These are phyloP conservation scores for Mythimna ferrago DNA, from an alignment of 2,888 invertebrate species.

Conservation along the genomic window DNA sequence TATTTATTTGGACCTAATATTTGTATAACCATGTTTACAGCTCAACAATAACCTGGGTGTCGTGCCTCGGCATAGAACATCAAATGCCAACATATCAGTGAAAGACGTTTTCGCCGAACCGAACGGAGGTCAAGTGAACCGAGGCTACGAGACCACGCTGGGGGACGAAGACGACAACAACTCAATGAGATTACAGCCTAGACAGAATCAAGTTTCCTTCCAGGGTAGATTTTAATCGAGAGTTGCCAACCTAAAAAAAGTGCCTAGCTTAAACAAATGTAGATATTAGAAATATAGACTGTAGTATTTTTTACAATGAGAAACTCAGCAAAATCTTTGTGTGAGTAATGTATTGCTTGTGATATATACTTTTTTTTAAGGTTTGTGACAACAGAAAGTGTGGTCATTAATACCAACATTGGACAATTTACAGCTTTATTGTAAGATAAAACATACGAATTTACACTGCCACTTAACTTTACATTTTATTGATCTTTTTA, in stretches of 20 bases:
- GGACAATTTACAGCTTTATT: conserved; percentile 77
- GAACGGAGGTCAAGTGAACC: conserved; percentile 94
- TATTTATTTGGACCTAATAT: background rate
- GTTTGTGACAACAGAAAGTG: conserved; percentile 67
- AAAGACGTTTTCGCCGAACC: conserved; percentile 95
- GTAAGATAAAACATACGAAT: conserved; percentile 77
- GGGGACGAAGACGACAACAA: conserved; percentile 93
- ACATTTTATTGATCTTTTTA: conserved; percentile 68
- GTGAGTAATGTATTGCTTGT: conserved; percentile 78
- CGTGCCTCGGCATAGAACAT: conserved; percentile 93
- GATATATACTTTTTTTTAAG: conserved; percentile 77
- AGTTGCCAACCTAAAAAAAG: conserved; percentile 77
- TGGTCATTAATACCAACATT: conserved; percentile 72
- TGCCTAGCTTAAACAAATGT: conserved; percentile 65
- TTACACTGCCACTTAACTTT: conserved; percentile 88
- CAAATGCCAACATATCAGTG: conserved; percentile 94
- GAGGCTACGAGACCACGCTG: conserved; percentile 93
- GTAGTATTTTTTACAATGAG: conserved; percentile 59
- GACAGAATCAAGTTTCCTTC: conserved; percentile 92
- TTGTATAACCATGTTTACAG: conserved; percentile 74
- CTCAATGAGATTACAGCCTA: conserved; percentile 93
- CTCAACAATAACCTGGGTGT: conserved; percentile 91
- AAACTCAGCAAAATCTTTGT: conserved; percentile 60
- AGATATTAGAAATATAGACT: conserved; percentile 66
- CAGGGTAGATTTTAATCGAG: conserved; percentile 83